Evolutionary conservation across 2,113 vertebrate species (phyloP).

Genomic region (Dicaeum eximium): DNA sequence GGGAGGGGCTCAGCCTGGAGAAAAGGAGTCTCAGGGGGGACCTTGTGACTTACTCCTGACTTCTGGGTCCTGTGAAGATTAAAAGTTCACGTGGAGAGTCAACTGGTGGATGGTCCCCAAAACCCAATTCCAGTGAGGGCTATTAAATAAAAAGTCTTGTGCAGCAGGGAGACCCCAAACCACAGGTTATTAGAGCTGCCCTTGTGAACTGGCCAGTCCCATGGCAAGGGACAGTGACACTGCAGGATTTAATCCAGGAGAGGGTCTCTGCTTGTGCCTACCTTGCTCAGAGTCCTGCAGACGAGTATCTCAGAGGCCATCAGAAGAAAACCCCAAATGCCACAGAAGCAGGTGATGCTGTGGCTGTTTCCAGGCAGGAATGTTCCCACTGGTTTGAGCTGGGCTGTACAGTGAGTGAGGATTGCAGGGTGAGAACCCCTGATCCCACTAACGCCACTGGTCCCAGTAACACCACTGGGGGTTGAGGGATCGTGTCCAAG

Average conservation of each 20-base stretch:
- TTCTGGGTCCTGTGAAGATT: not conserved
- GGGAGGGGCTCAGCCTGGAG: not conserved
- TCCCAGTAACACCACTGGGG: fast-evolving
- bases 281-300: not conserved
- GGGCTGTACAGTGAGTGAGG: not conserved
- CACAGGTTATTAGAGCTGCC: not conserved
- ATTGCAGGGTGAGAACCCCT: not conserved
- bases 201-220: not conserved
- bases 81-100: fast-evolving
- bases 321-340: not conserved
- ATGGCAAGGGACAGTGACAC: not conserved
- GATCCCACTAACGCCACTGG: not conserved
- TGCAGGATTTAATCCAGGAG: not conserved
- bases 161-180: not conserved
- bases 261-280: not conserved
- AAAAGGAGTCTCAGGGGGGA: not conserved
- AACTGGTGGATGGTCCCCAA: not conserved
- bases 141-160: not conserved
- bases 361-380: not conserved
- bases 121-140: not conserved
- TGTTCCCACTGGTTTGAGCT: not conserved
- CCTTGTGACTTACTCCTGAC: not conserved
- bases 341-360: not conserved
- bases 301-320: not conserved
- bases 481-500: fast-evolving